phyloP scores from a whole-genome alignment of 2,888 invertebrate genomes.

The Leucoma salicis region DNA sequence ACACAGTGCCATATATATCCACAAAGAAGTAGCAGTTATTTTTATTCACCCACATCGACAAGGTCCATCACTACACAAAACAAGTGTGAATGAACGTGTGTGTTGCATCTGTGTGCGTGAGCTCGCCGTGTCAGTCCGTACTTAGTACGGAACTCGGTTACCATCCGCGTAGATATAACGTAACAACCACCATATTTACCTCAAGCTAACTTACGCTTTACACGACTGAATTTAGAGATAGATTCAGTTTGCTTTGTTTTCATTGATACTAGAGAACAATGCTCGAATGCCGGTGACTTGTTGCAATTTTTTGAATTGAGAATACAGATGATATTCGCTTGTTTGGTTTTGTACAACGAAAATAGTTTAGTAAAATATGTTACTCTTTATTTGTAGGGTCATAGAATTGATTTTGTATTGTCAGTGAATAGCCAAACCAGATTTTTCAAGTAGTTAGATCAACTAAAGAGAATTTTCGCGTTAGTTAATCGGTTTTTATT shows the following conservation, averaged over 20 bases:
- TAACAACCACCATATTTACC: conserved; percentile 31
- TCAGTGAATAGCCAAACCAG: conserved; percentile 14
- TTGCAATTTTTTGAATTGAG: conserved; percentile 16
- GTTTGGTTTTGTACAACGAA: conserved; percentile 7
- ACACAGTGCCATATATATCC: background rate
- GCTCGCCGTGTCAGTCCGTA: conserved; percentile 69
- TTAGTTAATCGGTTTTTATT: background rate
- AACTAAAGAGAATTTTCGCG: conserved; percentile 9
- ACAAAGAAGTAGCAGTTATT: background rate
- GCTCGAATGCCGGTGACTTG: conserved; percentile 8
- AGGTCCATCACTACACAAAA: conserved; percentile 48
- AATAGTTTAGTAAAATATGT: background rate
- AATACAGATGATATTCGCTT: conserved; percentile 21
- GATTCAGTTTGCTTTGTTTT: background rate
- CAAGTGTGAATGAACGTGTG: conserved; percentile 67
- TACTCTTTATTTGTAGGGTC: conserved; percentile 4
- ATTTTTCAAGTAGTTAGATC: conserved; percentile 16
- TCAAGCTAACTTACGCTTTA: conserved; percentile 18
- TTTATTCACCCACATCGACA: conserved; percentile 25
- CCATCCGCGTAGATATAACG: conserved; percentile 40
- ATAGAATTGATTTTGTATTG: conserved; percentile 19
- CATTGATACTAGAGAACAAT: conserved; percentile 24
- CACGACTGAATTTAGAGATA: rapidly evolving
- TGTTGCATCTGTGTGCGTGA: conserved; percentile 59
- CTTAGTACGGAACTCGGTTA: conserved; percentile 65